phyloP scores from a whole-genome alignment of 1,140 invertebrate genomes.

The Homarus americanus region DNA sequence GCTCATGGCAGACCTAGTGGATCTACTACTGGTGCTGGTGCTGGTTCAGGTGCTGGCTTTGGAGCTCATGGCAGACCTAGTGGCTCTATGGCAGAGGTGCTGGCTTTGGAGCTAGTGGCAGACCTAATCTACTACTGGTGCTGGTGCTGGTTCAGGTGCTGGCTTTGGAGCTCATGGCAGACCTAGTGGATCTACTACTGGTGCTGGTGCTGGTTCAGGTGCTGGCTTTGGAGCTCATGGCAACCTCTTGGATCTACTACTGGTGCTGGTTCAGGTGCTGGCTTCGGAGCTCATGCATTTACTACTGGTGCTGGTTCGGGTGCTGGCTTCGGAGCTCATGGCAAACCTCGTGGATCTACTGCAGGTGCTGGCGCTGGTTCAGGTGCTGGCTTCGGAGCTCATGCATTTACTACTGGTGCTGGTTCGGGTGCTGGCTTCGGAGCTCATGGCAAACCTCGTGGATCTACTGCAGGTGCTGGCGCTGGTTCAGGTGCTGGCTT shows the following conservation, averaged over 20 bases:
- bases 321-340: not conserved
- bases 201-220: not conserved
- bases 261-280: not conserved
- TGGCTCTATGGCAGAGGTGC: not conserved
- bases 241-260: too few species aligned
- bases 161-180: not conserved
- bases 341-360: not conserved
- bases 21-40: conserved; percentile 1
- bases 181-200: not conserved
- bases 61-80: not conserved
- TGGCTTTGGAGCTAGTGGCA: not conserved
- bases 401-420: not conserved
- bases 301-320: conserved; percentile 16
- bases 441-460: not conserved
- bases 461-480: not conserved
- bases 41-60: not conserved
- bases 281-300: not conserved
- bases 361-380: not conserved
- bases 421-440: not conserved
- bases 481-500: not conserved
- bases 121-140: not conserved
- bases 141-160: not conserved
- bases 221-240: not conserved
- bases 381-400: not conserved
- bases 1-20: too few species aligned